Evolutionary conservation across 2,797 vertebrate genomes (phyloP).

Genomic region (Antennarius maculatus): DNA sequence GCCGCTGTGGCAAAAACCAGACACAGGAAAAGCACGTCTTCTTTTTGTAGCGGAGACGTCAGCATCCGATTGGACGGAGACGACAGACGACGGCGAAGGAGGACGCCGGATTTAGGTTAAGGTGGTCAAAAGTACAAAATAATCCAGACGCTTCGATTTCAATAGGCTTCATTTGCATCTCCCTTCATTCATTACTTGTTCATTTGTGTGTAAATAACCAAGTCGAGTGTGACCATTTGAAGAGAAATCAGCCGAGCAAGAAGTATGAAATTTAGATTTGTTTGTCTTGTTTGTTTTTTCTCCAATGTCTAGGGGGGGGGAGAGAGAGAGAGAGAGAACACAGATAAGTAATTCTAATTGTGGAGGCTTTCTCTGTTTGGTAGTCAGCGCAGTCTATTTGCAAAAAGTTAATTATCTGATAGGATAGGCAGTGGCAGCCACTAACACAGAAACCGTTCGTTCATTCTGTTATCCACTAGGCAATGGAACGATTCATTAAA

Average conservation of each 20-base stretch:
- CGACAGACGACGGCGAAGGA: conserved; percentile 15
- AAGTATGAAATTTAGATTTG: conserved; percentile 73
- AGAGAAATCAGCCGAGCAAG: conserved; percentile 44
- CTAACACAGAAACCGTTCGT: conserved; percentile 80
- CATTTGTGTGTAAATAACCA: conserved; percentile 57
- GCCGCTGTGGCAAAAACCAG: conserved; percentile 63
- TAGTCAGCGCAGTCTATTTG: conserved; percentile 81
- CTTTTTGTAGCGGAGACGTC: conserved; percentile 50
- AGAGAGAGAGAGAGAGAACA: conserved; percentile 49
- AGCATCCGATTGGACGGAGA: conserved; percentile 71
- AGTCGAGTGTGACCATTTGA: conserved; percentile 55
- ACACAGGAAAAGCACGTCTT: conserved; percentile 58
- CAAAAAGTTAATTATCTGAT: conserved; percentile 90
- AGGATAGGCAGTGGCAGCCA: conserved; percentile 83
- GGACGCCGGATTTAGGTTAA: conserved; percentile 58
- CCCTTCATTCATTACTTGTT: conserved; percentile 54
- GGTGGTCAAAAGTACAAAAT: conserved; percentile 39
- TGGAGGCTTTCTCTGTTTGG: conserved; percentile 73
- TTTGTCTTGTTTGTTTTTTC: conserved; percentile 69
- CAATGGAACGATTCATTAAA: conserved; percentile 83
- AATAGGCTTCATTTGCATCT: conserved; percentile 57
- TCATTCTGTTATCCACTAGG: conserved; percentile 84
- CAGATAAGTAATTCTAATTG: conserved; percentile 81
- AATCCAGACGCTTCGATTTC: conserved; percentile 47
- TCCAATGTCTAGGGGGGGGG: conserved; percentile 41